Percentiles rank a stretch among this genome's conserved stretches.
Conservation (phyloP, 2,888 invertebrate species). For the Phaedon cochleariae region DNA sequence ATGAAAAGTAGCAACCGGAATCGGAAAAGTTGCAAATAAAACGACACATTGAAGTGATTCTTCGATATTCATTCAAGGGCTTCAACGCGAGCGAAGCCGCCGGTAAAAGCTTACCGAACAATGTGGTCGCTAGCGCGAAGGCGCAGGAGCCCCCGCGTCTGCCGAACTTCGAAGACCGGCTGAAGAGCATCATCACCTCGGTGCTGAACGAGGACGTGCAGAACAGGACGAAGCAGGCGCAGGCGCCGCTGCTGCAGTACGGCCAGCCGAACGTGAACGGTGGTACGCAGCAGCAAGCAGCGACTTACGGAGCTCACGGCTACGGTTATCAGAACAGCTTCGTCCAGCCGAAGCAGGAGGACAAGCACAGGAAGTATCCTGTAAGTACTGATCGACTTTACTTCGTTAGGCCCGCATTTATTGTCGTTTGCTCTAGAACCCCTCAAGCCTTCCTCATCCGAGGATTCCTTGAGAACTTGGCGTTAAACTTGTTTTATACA, state of each 20-base stretch:
- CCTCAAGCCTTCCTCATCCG: too few relatives aligned
- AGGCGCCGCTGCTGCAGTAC: constrained; percentile 40
- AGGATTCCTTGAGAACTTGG: too few relatives aligned
- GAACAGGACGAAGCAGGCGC: constrained; percentile 61
- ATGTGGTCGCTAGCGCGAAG: constrained; percentile 19
- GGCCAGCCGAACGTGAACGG: constrained; percentile 22
- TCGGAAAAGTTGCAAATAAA: too few relatives aligned
- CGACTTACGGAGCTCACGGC: constrained; percentile 41
- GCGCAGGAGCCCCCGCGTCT: constrained; percentile 83
- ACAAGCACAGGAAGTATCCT: constrained; percentile 44
- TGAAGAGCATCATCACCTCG: constrained; percentile 86
- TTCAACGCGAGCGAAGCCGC: too few relatives aligned
- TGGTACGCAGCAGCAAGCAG: constrained; percentile 25
- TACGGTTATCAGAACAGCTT: constrained; percentile 47
- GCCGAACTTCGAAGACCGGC: constrained; percentile 88
- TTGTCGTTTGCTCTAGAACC: too few relatives aligned
- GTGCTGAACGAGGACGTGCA: constrained; percentile 86
- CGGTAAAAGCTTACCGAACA: too few relatives aligned
- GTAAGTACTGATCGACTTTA: too few relatives aligned
- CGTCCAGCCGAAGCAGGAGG: constrained; percentile 50
- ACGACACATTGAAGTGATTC: too few relatives aligned
- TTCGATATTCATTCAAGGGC: too few relatives aligned
- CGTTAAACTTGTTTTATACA: too few relatives aligned
- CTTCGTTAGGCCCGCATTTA: too few relatives aligned
- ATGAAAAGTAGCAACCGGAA: too few relatives aligned